A percentile compares a stretch with the other conserved stretches of the same genome.
Evolutionary conservation across 2,113 vertebrate species (phyloP).

Genomic region (Spea bombifrons): DNA sequence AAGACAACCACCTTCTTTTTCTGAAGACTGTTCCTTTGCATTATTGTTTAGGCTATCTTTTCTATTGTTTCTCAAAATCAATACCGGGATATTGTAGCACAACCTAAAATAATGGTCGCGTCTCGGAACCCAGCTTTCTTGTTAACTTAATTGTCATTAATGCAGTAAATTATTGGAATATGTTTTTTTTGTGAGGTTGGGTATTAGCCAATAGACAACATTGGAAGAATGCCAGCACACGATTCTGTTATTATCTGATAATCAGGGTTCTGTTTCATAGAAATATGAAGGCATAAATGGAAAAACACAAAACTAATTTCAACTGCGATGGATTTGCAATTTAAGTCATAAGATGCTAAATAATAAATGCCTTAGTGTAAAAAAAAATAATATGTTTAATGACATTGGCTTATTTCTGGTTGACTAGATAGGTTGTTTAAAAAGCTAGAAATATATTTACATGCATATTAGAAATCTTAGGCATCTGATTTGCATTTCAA

Average conservation of each 20-base stretch:
- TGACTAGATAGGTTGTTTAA: background rate
- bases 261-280: background rate
- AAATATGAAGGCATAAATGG: background rate
- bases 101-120: slow-evolving; percentile 22
- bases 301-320: background rate
- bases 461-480: no score
- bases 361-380: background rate
- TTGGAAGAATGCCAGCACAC: background rate
- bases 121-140: slow-evolving; percentile 4
- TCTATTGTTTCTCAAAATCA: slow-evolving; percentile 21
- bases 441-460: no score
- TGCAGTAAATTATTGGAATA: slow-evolving; percentile 29
- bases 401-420: background rate
- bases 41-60: slow-evolving; percentile 21
- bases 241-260: background rate
- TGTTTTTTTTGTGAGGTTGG: slow-evolving; percentile 24
- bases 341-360: background rate
- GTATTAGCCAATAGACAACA: background rate
- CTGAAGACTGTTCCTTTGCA: slow-evolving; percentile 28
- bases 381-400: background rate
- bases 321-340: background rate
- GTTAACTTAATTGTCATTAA: background rate
- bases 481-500: no score
- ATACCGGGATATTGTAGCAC: slow-evolving; percentile 30
- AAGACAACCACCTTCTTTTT: slow-evolving; percentile 24